Percentiles rank a stretch among this genome's conserved stretches.
These are phyloP conservation scores for Octonoba sinensis DNA, from an alignment of 2,888 invertebrate genomes.

Conservation along the genomic window DNA sequence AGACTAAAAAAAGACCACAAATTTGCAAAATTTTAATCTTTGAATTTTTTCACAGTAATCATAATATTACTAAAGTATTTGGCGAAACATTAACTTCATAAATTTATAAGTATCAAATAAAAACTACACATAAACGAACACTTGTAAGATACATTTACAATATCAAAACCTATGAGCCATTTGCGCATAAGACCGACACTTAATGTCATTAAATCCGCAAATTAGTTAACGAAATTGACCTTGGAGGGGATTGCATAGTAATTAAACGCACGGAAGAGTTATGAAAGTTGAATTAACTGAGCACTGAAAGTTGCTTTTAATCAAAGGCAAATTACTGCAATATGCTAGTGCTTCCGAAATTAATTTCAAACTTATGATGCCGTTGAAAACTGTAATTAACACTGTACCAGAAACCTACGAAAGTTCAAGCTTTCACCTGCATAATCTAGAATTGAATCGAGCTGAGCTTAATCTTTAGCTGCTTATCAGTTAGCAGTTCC, in stretches of 20 bases:
- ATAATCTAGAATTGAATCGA: slow-evolving; percentile 49
- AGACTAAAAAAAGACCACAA: too few relatives aligned
- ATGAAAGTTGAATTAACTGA: slow-evolving; percentile 31
- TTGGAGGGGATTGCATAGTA: slow-evolving; percentile 40
- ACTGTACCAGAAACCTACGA: slow-evolving; percentile 13
- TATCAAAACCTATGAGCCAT: too few relatives aligned
- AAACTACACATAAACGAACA: too few relatives aligned
- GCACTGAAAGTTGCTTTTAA: slow-evolving; percentile 24
- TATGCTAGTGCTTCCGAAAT: slow-evolving; percentile 36
- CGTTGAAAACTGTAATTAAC: slow-evolving; percentile 45
- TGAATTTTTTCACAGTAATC: too few relatives aligned
- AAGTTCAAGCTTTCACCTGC: slow-evolving; percentile 28
- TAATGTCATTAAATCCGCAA: too few relatives aligned
- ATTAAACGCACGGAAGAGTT: slow-evolving; percentile 35
- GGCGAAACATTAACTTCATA: too few relatives aligned
- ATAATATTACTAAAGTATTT: too few relatives aligned
- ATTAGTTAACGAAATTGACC: neutral
- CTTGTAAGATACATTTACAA: too few relatives aligned
- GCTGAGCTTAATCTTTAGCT: slow-evolving; percentile 39
- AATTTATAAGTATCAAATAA: too few relatives aligned
- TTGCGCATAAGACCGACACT: too few relatives aligned
- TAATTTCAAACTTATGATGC: slow-evolving; percentile 53
- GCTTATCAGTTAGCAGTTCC: slow-evolving; percentile 27
- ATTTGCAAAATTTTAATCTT: too few relatives aligned
- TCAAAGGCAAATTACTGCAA: slow-evolving; percentile 40